Base-by-base conservation (phyloP, 2,888 invertebrate genomes). In the Siphlonurus alternatus region DNA sequence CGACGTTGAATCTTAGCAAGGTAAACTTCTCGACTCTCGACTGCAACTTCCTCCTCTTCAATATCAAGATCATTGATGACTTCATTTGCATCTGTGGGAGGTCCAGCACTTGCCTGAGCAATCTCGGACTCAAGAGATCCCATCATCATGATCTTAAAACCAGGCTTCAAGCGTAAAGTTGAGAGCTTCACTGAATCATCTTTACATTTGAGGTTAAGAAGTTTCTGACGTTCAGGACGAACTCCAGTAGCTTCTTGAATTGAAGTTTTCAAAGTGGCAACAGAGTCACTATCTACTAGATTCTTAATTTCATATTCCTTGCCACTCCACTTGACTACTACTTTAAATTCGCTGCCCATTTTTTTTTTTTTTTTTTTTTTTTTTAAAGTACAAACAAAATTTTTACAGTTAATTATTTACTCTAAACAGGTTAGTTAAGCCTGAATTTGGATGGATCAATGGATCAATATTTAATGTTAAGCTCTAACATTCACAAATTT, bases 61-160 rank as follows among this genome's bases (percentile, higher is more conserved):
- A 93, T 89, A 72, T 95, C 94, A 68, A 96, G 81, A 74, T 96
- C 96, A 73, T 96, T 93, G 1, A 94, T 80, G 0, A 96, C 89
- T 71, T 93, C 89, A 15, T 91, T 90, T 18, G 89, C 79, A 64
- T 90, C 86, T 61, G 86, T 84, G 0, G 94, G 94, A 64, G 87
- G 85, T 60, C 61, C 53, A 62, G 84, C 84, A 71, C 85, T 85
- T 0, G 88, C 92, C 71, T 89, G 88, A 56, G 87, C 87, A 71
- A 94, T 93, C 64, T 91, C 93, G 70, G 93, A 89, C 73, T 97
- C 97, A 1, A 91, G 78, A 0, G 94, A 95, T 0, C 97, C 97
- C 84, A 97, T 94, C 89, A 97, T 89, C 93, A 97, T 95, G 15
- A 97, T 81, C 76, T 95, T 95, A 68, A 90, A 87, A 64, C 90